Conservation (phyloP, 2,888 invertebrate species). For the Eristalis tenax region DNA sequence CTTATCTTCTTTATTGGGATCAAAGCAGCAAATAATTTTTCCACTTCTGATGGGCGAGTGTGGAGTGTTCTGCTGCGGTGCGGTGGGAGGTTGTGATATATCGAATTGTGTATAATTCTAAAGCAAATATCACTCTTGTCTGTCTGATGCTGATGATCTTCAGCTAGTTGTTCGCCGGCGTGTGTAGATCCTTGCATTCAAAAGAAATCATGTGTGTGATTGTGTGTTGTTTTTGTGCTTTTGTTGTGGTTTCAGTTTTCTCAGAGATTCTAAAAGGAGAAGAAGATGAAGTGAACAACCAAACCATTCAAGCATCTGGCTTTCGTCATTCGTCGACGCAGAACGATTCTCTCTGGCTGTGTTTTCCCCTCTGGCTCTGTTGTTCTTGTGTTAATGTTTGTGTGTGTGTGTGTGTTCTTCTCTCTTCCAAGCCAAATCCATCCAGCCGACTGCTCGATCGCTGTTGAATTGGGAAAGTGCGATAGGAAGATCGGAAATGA, state of each 20-base stretch:
- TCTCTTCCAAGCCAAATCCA: background rate
- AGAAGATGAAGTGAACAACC: background rate
- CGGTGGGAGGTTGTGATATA: background rate
- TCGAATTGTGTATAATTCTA: background rate
- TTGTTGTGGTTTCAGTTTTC: background rate
- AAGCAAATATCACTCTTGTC: background rate
- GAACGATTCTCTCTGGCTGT: background rate
- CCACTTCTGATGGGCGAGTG: background rate
- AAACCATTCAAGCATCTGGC: background rate
- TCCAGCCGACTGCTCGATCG: background rate
- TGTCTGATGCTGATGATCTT: background rate
- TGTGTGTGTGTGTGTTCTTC: slow-evolving; percentile 7
- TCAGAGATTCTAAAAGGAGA: background rate
- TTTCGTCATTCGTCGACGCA: background rate
- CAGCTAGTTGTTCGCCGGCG: background rate
- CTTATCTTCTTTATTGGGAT: slow-evolving; percentile 58
- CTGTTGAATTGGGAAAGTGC: background rate
- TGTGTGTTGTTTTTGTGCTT: background rate
- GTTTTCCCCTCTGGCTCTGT: background rate
- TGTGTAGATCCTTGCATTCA: background rate
- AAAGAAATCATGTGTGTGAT: background rate
- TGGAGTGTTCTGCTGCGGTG: background rate
- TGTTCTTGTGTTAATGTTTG: background rate
- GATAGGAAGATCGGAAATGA: slow-evolving; percentile 10
- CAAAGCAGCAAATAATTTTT: slow-evolving; percentile 59